Evolutionary conservation across 2,113 vertebrate species (phyloP), one percentile per base, ranked within the genome.

Genomic region (Bagarius yarrelli): DNA sequence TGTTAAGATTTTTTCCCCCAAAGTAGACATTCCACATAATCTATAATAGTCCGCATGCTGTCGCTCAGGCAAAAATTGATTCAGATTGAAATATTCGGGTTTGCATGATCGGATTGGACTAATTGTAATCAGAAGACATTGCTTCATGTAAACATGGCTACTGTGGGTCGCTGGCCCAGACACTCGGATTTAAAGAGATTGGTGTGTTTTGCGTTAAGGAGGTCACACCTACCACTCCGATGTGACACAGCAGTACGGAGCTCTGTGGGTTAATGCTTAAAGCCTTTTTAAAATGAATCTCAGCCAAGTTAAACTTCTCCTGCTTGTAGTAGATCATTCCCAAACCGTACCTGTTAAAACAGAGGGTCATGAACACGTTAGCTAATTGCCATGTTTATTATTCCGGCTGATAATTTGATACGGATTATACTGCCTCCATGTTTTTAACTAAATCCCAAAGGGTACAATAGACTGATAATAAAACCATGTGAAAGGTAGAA

Each of bases 241-340:
- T 98, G 90, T 99, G 98, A 81, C 98, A 99, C 80, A 99, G 94
- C 87, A 99, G 93, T 81, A 99, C 97, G 9, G 98, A 99, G 89
- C 96, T 98, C 91, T 99, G 98, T 76, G 98, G 97, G 90, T 99
- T 98, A 91, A 99, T 98, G 90, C 97, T 95, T 86, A 99, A 92
- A 76, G 98, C 98, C 89, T 99, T 99, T 91, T 98, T 96, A 88
- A 99, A 99, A 93, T 99, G 97, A 92, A 99, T 98, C 91, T 99
- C 98, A 77, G 97, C 98, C 82, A 99, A 90, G 88, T 96, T 97
- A 90, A 98, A 99, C 87, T 99, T 99, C 89, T 99, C 98, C 89
- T 99, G 98, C 85, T 99, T 99, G 90, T 97, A 99, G 91, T 99
- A 99, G 89, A 99, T 99, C 97, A 99, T 99, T 83, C 98, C 98